Base-by-base conservation (phyloP, 2,888 invertebrate species). In the Hyppa rectilinea region DNA sequence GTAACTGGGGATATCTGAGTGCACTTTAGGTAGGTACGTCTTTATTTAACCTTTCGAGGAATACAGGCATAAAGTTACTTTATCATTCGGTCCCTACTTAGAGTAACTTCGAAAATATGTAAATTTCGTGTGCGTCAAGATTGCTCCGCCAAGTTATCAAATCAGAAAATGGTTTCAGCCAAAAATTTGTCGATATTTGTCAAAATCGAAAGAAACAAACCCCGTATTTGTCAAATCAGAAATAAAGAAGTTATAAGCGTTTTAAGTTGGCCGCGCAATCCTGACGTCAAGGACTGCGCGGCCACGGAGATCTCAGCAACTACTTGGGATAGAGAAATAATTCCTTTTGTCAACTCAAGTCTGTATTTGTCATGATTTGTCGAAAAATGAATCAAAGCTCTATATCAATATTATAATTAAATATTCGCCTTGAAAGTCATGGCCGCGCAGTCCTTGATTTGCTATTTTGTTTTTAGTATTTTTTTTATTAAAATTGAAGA, bases 61-160 rank as follows among this genome's bases (percentile, higher is more conserved):
- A 6, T 36, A 36, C 12, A 36, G 36, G 36, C 36, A 12, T 47
- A 2, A 47, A 10, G 12, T 47, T 47, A n/a, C n/a, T 45, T 4
- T 23, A 49, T 29, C 14, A 36, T 36, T 26, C 26, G 14, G 14
- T n/a, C 23, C 23, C 23, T 36, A 10, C 29, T 36, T 14, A 36
- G 20, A 62, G n/a, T 59, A 60, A n/a, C n/a, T 61, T 26, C 36
- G 38, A 60, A 60, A 62, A 58, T 40, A 20, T 12, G 40, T 58
- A 38, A n/a, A n/a, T n/a, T n/a, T n/a, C n/a, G 40, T 72, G 61
- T 72, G 71, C 71, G 71, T 68, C 68, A 72, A 62, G 71, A 69
- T 72, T 62, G 69, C 71, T 72, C 71, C 71, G 71, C 71, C 71
- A 72, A 72, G 71, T 72, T 72, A 72, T 72, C 71, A 69, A 69